Evolutionary conservation across 2,113 vertebrate genomes (phyloP), one percentile per base, ranked within the genome.

Genomic region (Lipotes vexillifer): DNA sequence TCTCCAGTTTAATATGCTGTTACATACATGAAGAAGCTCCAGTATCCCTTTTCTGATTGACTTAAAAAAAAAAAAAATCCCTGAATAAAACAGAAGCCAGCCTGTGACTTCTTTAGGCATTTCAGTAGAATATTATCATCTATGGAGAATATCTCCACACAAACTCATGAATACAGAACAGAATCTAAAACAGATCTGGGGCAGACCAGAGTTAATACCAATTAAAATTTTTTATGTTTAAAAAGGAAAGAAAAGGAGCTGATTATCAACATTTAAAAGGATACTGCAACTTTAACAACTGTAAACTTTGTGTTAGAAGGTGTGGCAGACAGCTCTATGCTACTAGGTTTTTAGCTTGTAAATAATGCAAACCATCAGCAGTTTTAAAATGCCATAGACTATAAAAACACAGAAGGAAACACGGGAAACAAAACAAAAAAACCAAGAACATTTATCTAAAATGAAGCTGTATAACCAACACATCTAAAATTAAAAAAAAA

Each of bases 31-130:
- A 98, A 98, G 98, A 98, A 98, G 98, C 96, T 98, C 98, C 98
- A 98, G 98, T 98, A 98, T 98, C 98, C 98, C 95, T 97, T 98
- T 98, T 84, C 61, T 97, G 93, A 98, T 69, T 97, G 93, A 95
- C 94, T 98, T 52, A 20, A 66, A 93, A 96, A 93, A 94, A 97
- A 44, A 44, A 97, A 98, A 98, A 98, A 98, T 99, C 98, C 98
- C 98, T 99, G 98, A 99, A 99, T 99, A 98, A 98, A 99, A 97
- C 98, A 98, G 98, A 98, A 99, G 98, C 97, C 98, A 98, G 95
- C 90, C 96, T 98, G 98, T 27, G 98, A 98, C 98, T 98, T 98
- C 98, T 98, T 90, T 80, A 89, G 38, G 97, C 98, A 98, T 98
- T 98, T 98, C 98, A 98, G 98, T 97, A 94, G 97, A 97, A 97